Evolutionary conservation across 1,140 invertebrate genomes (phyloP), one percentile per base, ranked within the genome.

Genomic region (Cryptotermes secundus): DNA sequence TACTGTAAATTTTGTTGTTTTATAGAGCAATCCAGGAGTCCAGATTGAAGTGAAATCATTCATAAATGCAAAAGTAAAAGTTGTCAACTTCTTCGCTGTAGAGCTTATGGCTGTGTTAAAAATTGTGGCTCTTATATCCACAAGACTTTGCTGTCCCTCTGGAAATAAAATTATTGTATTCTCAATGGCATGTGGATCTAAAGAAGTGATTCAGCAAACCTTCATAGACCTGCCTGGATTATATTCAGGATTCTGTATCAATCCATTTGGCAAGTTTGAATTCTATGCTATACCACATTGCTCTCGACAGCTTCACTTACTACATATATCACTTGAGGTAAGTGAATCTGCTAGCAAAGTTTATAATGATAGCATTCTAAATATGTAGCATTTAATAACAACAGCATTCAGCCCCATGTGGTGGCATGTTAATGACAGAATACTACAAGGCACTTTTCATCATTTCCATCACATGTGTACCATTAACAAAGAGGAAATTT

Each of bases 201-300:
- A 4, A n/a, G 59, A 72, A 72, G 7, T 72, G 59, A 72, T 72
- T 72, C 4, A n/a, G 26, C 9, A 72, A n/a, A 31, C 26, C n/a
- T 72, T 31, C 26, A 31, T 72, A 72, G 26, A 72, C 26, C 59
- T 72, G 7, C 59, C 59, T 72, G 59, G 59, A 72, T n/a, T 72
- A 12, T 72, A 72, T 72, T 72, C 59, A 72, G 26, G 59, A 72
- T n/a, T 72, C 0, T 72, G 31, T 72, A 7, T 72, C n/a, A n/a
- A 72, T 72, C 59, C 59, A 72, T 16, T 72, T 72, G n/a, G n/a
- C 10, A 72, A 31, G n/a, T 72, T 10, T 16, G 59, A 72, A 7
- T 72, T 72, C 59, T 72, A 72, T 72, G 59, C 59, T 72, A 72
- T 72, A 72, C 59, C 59, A 72, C 59, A 72, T 31, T 6, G 26